Evolutionary conservation across 2,797 vertebrate species (phyloP).

Genomic region (Lithobates pipiens): DNA sequence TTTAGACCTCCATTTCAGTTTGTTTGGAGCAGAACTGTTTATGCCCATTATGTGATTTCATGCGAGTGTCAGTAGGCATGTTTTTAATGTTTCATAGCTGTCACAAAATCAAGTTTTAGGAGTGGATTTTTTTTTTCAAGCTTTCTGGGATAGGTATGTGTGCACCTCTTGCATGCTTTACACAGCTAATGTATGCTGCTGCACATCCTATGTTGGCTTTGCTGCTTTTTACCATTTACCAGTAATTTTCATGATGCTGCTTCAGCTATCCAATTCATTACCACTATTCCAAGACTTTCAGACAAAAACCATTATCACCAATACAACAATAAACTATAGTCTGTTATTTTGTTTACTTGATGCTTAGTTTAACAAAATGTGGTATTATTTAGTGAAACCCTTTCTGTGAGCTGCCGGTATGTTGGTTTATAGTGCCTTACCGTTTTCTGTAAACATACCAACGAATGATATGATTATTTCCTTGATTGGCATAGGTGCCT

Average conservation of each 20-base stretch:
- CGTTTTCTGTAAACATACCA: background rate
- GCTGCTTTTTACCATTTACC: slow-evolving; percentile 9
- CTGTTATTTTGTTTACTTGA: background rate
- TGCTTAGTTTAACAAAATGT: background rate
- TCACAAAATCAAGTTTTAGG: too few species aligned
- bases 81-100: too few species aligned
- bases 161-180: background rate
- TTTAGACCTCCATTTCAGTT: background rate
- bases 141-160: background rate
- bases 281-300: background rate
- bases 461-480: background rate
- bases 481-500: slow-evolving; percentile 83
- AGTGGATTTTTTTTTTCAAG: background rate
- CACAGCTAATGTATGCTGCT: slow-evolving; percentile 1
- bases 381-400: background rate
- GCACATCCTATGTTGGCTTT: slow-evolving; percentile 2
- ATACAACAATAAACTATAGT: background rate
- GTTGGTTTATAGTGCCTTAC: background rate
- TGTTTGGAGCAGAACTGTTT: background rate
- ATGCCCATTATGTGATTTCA: background rate
- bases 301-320: background rate
- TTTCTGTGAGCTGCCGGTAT: background rate
- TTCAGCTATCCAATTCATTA: slow-evolving; percentile 11
- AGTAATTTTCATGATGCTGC: slow-evolving; percentile 35
- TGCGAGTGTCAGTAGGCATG: background rate